Evolutionary conservation across 2,113 vertebrate genomes (phyloP).

Genomic region (Leptobrachium ailaonicum): DNA sequence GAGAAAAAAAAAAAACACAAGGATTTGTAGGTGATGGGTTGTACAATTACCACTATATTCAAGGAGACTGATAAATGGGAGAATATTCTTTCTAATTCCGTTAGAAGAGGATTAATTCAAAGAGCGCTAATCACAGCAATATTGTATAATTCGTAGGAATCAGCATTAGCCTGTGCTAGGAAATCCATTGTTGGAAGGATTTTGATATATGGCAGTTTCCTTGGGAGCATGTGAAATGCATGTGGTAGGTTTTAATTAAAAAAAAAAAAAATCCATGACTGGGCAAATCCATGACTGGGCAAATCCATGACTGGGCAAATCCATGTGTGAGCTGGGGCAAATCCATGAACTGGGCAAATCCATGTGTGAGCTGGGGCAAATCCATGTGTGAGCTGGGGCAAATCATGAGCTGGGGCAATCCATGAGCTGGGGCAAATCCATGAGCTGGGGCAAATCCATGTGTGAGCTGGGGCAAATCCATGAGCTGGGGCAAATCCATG

Average conservation of each 20-base stretch:
- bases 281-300: too few species aligned
- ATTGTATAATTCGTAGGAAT: neutral
- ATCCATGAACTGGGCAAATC: too few species aligned
- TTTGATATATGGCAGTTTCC: neutral
- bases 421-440: too few species aligned
- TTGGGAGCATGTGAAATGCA: neutral
- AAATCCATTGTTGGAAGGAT: neutral
- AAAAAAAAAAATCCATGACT: too few species aligned
- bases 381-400: too few species aligned
- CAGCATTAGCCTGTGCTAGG: conserved; percentile 3
- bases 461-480: too few species aligned
- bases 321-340: too few species aligned
- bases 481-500: too few species aligned
- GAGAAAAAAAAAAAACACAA: conserved; percentile 2
- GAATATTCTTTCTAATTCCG: neutral
- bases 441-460: too few species aligned
- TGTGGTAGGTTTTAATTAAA: neutral
- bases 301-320: too few species aligned
- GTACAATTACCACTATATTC: neutral
- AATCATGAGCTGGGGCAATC: too few species aligned
- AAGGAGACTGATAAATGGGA: neutral
- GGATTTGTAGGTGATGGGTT: neutral
- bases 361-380: too few species aligned
- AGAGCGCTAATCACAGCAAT: neutral
- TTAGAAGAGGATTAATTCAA: conserved; percentile 13